Base-by-base conservation (phyloP, 2,113 vertebrate species). In the Pithys albifrons region DNA sequence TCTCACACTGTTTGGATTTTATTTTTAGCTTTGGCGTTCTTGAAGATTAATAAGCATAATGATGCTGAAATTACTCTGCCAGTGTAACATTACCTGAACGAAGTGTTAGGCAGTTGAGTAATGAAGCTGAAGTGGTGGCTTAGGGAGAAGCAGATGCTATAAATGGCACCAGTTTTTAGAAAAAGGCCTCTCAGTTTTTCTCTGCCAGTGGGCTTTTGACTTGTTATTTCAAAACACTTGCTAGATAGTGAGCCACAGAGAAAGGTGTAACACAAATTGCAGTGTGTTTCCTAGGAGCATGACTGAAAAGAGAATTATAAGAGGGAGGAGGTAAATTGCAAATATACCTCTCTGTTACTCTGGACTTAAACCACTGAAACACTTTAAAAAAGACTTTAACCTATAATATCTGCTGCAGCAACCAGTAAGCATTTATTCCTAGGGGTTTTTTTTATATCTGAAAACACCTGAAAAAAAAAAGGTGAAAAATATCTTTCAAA, bases 1-100 rank as follows among this genome's bases (percentile, higher is more conserved):
- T 94, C 93, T 95, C 88, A 77, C 85, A 48, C 78, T 76, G 35
- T 80, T 96, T 71, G 69, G 52, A 24, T 73, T 74, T 94, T 95
- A 86, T 91, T 95, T 95, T 90, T 95, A 94, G 85, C 75, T 79
- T 80, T 85, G 83, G 49, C 43, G 43, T 80, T 95, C 88, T 84
- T 74, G 55, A 67, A 70, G 83, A 80, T 88, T 94, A 88, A 79
- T 88, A 96, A 88, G 35, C 52, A 57, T 71, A 43, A 90, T 67
- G 51, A 51, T 91, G 82, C 67, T 88, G 90, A 71, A 88, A 78
- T 86, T 65, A 45, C 67, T 82, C 35, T 93, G 46, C 48, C 67
- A 45, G 59, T 51, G 59, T 86, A 79, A 58, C 17, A 37, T 91
- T 93, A 96, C 91, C 88, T 96, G 91, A 70, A 54, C 67, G 41